Conservation (phyloP, 92 coral and sea anemone species). For the Paramuricea clavata region DNA sequence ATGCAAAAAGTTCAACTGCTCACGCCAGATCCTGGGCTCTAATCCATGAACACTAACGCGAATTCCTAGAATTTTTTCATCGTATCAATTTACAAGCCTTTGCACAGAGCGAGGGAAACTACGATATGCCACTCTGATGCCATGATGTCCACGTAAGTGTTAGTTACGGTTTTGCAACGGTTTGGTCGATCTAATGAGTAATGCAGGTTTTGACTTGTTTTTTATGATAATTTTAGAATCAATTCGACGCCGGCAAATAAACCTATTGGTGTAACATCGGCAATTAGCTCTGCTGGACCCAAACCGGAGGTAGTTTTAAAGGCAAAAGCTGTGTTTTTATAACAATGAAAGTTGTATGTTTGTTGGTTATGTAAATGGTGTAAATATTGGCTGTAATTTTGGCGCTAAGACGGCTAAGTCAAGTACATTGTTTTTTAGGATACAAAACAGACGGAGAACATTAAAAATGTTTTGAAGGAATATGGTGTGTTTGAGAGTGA, state of each 20-base stretch:
- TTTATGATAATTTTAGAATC: neutral
- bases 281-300: conserved; percentile 89
- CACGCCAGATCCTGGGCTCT: conserved; percentile 42
- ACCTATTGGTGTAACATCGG: conserved; percentile 91
- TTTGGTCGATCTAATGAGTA: neutral
- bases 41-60: neutral
- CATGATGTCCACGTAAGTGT: conserved; percentile 44
- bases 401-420: too few relatives aligned
- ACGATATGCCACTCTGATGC: neutral
- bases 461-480: conserved; percentile 82
- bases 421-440: conserved; percentile 67
- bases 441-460: conserved; percentile 72
- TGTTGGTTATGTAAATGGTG: too few relatives aligned
- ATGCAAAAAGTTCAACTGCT: neutral
- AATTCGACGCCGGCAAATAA: conserved; percentile 57
- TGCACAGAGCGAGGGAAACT: too few relatives aligned
- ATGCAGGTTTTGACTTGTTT: neutral
- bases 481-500: conserved; percentile 96
- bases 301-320: conserved; percentile 78
- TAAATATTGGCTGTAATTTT: too few relatives aligned
- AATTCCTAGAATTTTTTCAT: neutral
- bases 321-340: neutral
- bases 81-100: neutral
- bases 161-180: neutral
- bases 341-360: neutral